phyloP scores from a whole-genome alignment of 2,113 vertebrate species.

The Platanista minor region DNA sequence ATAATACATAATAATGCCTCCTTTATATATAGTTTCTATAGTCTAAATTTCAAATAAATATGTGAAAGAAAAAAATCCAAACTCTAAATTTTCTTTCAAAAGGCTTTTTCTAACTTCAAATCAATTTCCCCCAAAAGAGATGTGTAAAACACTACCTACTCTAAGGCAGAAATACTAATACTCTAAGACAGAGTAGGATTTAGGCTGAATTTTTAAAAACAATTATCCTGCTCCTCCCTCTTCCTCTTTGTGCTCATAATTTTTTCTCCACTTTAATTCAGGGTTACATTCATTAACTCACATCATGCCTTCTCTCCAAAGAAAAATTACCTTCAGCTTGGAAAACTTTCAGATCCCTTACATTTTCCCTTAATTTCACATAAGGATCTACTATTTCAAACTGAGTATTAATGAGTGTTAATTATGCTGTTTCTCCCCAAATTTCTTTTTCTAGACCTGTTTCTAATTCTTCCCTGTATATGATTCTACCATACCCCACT shows the following conservation, averaged over 20 bases:
- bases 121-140: background rate
- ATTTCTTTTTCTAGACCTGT: background rate
- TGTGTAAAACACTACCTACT: conserved; percentile 31
- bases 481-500: background rate
- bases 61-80: conserved; percentile 26
- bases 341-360: conserved; percentile 21
- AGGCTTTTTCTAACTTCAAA: background rate
- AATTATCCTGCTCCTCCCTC: background rate
- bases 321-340: conserved; percentile 29
- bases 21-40: background rate
- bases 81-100: conserved; percentile 26
- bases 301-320: background rate
- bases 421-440: background rate
- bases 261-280: conserved; percentile 17
- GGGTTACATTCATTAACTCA: conserved; percentile 35
- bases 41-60: conserved; percentile 18
- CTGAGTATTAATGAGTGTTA: background rate
- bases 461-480: conserved; percentile 37
- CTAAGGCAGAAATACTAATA: background rate
- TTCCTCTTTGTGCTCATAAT: background rate
- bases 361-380: background rate
- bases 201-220: conserved; percentile 44
- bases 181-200: background rate
- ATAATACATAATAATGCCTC: background rate
- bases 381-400: background rate